These are phyloP conservation scores for Brachionus koreanus DNA, from an alignment of 1,140 invertebrate species.

Conservation along the genomic window DNA sequence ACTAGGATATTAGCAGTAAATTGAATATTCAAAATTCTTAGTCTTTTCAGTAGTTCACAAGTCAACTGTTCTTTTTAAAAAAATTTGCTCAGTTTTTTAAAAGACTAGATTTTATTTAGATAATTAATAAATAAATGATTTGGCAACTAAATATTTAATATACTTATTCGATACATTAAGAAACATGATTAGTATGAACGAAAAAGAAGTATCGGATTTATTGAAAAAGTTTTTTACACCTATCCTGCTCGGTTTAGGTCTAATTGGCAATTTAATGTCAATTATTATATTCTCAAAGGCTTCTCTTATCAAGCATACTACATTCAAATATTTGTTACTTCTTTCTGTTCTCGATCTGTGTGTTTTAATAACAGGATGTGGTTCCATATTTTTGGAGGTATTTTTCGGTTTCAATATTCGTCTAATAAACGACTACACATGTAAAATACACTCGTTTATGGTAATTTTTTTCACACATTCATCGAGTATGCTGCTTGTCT, in stretches of 20 bases:
- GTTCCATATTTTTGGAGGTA: constrained; percentile 16
- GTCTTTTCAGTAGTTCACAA: no score
- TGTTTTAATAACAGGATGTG: constrained; percentile 30
- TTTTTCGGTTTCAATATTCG: constrained; percentile 33
- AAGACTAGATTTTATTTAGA: background rate
- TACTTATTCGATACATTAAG: background rate
- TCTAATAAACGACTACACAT: background rate
- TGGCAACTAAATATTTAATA: background rate
- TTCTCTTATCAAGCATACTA: constrained; percentile 11
- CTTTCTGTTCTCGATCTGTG: constrained; percentile 36
- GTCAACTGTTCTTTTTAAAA: no score
- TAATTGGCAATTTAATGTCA: constrained; percentile 31
- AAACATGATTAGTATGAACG: background rate
- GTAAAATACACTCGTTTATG: constrained; percentile 36
- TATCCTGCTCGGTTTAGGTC: background rate
- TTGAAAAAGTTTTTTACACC: constrained; percentile 31
- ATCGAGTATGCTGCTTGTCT: constrained; percentile 41
- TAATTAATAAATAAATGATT: background rate
- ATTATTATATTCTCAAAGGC: constrained; percentile 33
- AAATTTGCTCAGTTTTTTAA: no score
- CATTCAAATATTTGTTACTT: constrained; percentile 36
- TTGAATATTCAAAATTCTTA: no score
- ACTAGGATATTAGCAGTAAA: no score
- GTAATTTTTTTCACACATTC: constrained; percentile 42
- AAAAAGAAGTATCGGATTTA: constrained; percentile 40